Conservation (phyloP, 2,113 vertebrate genomes). For the Connochaetes taurinus region DNA sequence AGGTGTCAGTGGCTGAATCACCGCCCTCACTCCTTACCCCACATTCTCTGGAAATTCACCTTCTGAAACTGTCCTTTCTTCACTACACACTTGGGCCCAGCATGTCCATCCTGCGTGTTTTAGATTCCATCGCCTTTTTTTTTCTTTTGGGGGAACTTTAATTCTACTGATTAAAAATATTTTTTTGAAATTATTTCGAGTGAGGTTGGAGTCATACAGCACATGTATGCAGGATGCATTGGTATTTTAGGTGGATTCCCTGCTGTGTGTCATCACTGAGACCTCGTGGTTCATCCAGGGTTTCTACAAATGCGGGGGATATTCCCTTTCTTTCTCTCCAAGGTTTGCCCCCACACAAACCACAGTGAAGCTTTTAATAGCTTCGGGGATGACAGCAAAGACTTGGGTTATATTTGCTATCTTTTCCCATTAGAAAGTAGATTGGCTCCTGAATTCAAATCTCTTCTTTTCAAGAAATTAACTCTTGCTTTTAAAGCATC, state of each 20-base stretch:
- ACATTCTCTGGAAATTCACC: not conserved
- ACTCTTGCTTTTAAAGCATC: not conserved
- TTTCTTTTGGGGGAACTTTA: not conserved
- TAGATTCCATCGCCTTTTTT: not conserved
- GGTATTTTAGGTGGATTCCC: conserved; percentile 16
- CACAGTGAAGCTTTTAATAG: not conserved
- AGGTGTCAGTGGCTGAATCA: not conserved
- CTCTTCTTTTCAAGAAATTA: not conserved
- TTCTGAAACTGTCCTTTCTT: not conserved
- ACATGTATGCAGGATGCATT: not conserved
- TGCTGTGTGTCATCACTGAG: not conserved
- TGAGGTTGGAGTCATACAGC: not conserved
- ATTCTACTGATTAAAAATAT: not conserved
- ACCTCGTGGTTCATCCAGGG: not conserved
- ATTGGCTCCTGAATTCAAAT: not conserved
- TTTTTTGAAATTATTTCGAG: not conserved
- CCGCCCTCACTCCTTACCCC: not conserved
- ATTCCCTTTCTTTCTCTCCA: not conserved
- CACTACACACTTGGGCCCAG: not conserved
- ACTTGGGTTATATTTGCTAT: not conserved
- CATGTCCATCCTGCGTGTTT: not conserved
- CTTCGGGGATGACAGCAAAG: not conserved
- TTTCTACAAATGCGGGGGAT: not conserved
- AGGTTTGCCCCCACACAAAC: conserved; percentile 16
- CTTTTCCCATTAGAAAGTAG: not conserved